Conservation (phyloP, 2,113 vertebrate species). For the Panurus biarmicus region DNA sequence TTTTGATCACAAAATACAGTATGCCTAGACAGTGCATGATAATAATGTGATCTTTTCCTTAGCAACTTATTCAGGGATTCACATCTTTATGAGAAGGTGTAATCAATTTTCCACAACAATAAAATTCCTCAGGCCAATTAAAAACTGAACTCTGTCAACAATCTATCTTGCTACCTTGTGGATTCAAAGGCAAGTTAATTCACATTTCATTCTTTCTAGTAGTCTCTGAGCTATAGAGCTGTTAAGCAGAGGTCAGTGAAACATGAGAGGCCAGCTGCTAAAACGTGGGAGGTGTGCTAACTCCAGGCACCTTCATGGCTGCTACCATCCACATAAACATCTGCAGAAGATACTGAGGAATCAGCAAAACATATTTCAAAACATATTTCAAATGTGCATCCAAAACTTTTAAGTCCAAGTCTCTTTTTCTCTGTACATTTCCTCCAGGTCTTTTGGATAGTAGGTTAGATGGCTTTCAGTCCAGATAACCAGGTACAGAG, state of each 20-base stretch:
- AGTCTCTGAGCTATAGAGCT: neutral
- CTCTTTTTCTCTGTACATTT: neutral
- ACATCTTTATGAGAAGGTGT: neutral
- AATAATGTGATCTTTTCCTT: neutral
- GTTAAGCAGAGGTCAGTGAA: neutral
- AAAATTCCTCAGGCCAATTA: neutral
- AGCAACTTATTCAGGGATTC: neutral
- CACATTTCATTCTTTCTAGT: neutral
- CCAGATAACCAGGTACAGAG: neutral
- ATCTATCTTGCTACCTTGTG: neutral
- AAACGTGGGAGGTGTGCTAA: neutral
- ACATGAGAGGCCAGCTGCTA: neutral
- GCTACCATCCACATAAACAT: neutral
- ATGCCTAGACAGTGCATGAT: neutral
- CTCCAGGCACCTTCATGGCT: neutral
- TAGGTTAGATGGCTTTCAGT: neutral
- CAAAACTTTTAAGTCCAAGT: neutral
- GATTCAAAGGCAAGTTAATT: neutral
- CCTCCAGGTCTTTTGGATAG: neutral
- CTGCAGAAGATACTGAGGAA: neutral
- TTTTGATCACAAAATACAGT: neutral
- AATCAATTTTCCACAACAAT: neutral
- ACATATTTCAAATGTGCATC: neutral
- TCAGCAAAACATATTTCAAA: neutral
- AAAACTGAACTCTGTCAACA: neutral